Evolutionary conservation across 2,113 vertebrate genomes (phyloP).

Genomic region (Thinocorus orbignyianus): DNA sequence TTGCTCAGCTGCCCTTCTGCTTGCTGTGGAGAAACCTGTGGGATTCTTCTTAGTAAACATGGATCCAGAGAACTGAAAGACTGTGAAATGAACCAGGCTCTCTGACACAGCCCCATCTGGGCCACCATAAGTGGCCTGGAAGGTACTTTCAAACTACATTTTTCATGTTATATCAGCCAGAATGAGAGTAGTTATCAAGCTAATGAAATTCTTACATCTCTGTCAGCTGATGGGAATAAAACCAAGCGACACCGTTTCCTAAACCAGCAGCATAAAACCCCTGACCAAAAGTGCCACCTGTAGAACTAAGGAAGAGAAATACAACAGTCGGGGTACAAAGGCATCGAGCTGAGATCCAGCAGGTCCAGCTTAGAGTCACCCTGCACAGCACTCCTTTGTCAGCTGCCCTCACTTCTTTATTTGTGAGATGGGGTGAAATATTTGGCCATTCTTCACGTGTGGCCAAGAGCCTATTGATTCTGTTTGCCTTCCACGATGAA

Average conservation of each 20-base stretch:
- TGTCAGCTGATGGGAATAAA: slow-evolving; percentile 26
- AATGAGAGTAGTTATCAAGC: slow-evolving; percentile 20
- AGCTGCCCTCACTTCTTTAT: not conserved
- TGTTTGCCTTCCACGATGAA: not conserved
- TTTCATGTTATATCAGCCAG: not conserved
- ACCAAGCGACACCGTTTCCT: not conserved
- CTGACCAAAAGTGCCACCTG: not conserved
- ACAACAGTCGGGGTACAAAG: not conserved
- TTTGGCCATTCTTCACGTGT: rapidly evolving
- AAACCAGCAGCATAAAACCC: not conserved
- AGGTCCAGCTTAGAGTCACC: not conserved
- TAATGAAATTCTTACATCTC: slow-evolving; percentile 29
- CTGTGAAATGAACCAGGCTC: slow-evolving; percentile 45
- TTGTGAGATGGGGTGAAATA: not conserved
- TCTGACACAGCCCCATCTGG: slow-evolving; percentile 39
- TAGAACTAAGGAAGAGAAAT: not conserved
- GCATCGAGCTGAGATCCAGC: not conserved
- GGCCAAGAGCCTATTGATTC: not conserved
- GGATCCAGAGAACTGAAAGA: slow-evolving; percentile 9
- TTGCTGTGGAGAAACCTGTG: not conserved
- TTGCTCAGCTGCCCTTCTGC: slow-evolving; percentile 4
- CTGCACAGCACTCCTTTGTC: not conserved
- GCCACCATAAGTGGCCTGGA: slow-evolving; percentile 36
- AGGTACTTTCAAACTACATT: slow-evolving; percentile 51
- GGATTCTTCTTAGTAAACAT: not conserved